Evolutionary conservation across 2,113 vertebrate species (phyloP).

Genomic region (Lepisosteus osseus): DNA sequence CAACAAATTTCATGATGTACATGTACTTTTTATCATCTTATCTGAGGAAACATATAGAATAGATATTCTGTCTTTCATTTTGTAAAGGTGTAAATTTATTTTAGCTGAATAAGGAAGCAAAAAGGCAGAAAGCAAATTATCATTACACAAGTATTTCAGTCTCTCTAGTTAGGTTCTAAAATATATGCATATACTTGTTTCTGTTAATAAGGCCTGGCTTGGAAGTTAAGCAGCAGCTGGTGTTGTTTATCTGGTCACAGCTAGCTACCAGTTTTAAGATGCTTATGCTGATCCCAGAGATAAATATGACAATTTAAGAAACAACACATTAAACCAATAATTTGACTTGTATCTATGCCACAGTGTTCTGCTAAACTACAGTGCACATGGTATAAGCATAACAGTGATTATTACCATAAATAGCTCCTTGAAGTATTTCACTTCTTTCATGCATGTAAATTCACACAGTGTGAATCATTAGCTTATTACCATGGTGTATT

Average conservation of each 20-base stretch:
- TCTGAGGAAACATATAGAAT: too few species aligned
- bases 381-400: neutral
- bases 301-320: slow-evolving; percentile 32
- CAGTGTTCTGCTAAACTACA: slow-evolving; percentile 6
- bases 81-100: too few species aligned
- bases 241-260: slow-evolving; percentile 24
- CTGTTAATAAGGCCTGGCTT: neutral
- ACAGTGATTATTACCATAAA: slow-evolving; percentile 17
- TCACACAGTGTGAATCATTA: slow-evolving; percentile 23
- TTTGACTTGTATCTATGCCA: slow-evolving; percentile 24
- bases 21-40: too few species aligned
- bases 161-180: neutral
- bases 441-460: slow-evolving; percentile 18
- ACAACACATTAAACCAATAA: slow-evolving; percentile 33
- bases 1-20: too few species aligned
- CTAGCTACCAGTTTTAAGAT: slow-evolving; percentile 21
- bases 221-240: slow-evolving; percentile 32
- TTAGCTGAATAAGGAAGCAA: neutral
- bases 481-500: slow-evolving; percentile 20
- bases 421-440: slow-evolving; percentile 17
- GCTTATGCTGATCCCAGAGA: slow-evolving; percentile 29
- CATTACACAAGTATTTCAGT: slow-evolving; percentile 1
- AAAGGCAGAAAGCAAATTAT: neutral
- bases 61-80: too few species aligned
- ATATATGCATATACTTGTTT: slow-evolving; percentile 1